Conservation (phyloP, 2,888 invertebrate genomes). For the Hoplodrina blanda region DNA sequence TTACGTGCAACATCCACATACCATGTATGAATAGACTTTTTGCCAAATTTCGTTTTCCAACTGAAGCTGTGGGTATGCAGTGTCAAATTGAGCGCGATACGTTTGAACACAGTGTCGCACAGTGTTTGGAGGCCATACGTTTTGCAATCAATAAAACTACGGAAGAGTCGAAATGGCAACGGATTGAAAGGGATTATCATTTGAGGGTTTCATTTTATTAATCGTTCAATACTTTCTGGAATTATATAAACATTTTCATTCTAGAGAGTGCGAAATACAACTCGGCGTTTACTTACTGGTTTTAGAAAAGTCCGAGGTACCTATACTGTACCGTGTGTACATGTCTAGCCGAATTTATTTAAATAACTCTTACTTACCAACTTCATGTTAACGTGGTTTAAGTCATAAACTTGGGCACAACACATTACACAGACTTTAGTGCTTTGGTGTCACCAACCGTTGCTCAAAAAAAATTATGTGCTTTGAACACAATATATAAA, state of each 20-base stretch:
- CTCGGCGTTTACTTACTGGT: neutral
- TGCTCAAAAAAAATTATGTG: too few relatives aligned
- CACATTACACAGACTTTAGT: too few relatives aligned
- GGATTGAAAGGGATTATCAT: neutral
- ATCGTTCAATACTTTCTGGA: neutral
- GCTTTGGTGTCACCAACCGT: too few relatives aligned
- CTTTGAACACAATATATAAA: too few relatives aligned
- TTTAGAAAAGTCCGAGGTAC: neutral
- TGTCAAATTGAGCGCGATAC: neutral
- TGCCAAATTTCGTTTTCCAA: constrained; percentile 11
- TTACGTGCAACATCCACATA: constrained; percentile 4
- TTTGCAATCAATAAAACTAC: constrained; percentile 18
- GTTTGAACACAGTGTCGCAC: neutral
- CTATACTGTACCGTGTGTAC: too few relatives aligned
- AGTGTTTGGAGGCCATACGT: neutral
- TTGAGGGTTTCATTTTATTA: neutral
- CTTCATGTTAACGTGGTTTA: neutral
- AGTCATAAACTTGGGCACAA: neutral
- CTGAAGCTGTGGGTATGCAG: neutral
- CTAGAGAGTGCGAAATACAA: neutral
- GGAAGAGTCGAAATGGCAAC: neutral
- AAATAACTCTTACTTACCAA: too few relatives aligned
- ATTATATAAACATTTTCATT: neutral
- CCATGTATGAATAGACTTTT: constrained; percentile 20
- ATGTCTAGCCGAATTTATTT: too few relatives aligned